phyloP scores from a whole-genome alignment of 2,113 vertebrate species.

The Indicator maculatus region DNA sequence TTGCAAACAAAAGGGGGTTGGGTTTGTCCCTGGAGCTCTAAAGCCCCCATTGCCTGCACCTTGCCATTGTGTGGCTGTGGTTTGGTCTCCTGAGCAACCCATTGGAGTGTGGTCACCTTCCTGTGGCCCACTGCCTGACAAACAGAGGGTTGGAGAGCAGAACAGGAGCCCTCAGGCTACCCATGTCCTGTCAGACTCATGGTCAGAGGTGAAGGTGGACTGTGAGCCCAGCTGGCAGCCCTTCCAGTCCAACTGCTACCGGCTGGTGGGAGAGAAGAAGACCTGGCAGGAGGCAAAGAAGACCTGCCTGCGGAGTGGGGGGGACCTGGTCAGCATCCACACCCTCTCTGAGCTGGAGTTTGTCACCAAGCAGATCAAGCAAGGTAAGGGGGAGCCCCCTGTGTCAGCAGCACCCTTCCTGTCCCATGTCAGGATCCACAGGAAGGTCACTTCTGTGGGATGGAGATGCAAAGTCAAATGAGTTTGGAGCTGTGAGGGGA shows the following conservation, averaged over 20 bases:
- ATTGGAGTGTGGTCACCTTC: neutral
- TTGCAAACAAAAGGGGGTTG: neutral
- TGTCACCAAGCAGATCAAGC: conserved; percentile 87
- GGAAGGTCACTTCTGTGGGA: neutral
- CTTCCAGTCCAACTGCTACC: conserved; percentile 94
- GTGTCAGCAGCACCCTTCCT: neutral
- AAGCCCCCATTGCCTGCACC: neutral
- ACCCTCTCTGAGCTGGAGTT: conserved; percentile 93
- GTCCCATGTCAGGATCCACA: rapidly evolving
- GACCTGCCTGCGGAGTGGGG: conserved; percentile 86
- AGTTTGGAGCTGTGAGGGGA: neutral
- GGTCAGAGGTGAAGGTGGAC: conserved; percentile 82
- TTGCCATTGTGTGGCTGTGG: neutral
- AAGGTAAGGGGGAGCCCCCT: conserved; percentile 66
- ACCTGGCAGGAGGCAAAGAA: conserved; percentile 89
- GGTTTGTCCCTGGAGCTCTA: neutral
- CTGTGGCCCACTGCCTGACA: neutral
- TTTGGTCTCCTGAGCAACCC: neutral
- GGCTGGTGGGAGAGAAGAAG: conserved; percentile 84
- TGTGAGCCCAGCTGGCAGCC: conserved; percentile 92
- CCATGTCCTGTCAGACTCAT: conserved; percentile 64
- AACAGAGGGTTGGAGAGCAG: neutral
- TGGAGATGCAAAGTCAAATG: neutral
- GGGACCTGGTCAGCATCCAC: conserved; percentile 94
- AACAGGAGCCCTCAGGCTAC: neutral